Conservation (phyloP, 2,888 invertebrate genomes). For the Byasa hedistus region DNA sequence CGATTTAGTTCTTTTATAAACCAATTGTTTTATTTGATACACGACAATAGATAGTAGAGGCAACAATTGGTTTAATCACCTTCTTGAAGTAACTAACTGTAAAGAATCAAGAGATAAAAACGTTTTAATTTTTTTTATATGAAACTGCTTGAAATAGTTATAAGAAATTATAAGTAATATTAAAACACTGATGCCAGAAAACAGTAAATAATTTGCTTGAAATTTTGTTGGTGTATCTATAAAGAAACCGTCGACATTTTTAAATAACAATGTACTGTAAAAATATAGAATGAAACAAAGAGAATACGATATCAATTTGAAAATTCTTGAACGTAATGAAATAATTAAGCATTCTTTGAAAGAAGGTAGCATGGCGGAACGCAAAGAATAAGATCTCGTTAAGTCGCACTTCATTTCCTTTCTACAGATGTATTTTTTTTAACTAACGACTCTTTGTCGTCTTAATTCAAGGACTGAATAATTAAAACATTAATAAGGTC, state of each 20-base stretch:
- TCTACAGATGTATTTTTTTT: background rate
- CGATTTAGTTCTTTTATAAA: too few species aligned
- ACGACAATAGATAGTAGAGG: too few species aligned
- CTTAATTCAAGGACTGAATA: background rate
- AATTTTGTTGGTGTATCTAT: too few species aligned
- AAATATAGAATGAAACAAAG: background rate
- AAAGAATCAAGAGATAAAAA: too few species aligned
- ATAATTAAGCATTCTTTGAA: background rate
- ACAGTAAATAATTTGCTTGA: too few species aligned
- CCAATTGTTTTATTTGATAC: too few species aligned
- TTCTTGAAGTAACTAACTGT: too few species aligned
- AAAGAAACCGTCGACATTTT: background rate
- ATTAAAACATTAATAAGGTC: background rate
- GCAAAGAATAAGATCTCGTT: slow-evolving; percentile 6
- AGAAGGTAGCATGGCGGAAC: background rate
- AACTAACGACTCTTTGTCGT: background rate
- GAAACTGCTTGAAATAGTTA: too few species aligned
- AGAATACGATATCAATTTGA: background rate
- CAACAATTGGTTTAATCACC: too few species aligned
- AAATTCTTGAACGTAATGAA: slow-evolving; percentile 1
- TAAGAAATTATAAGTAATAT: too few species aligned
- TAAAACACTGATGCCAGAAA: too few species aligned
- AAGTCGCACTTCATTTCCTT: background rate
- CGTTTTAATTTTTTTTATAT: too few species aligned
- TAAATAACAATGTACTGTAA: background rate